These are phyloP conservation scores for Drepanosiphum platanoidis DNA, from an alignment of 2,888 invertebrate genomes.

Conservation along the genomic window DNA sequence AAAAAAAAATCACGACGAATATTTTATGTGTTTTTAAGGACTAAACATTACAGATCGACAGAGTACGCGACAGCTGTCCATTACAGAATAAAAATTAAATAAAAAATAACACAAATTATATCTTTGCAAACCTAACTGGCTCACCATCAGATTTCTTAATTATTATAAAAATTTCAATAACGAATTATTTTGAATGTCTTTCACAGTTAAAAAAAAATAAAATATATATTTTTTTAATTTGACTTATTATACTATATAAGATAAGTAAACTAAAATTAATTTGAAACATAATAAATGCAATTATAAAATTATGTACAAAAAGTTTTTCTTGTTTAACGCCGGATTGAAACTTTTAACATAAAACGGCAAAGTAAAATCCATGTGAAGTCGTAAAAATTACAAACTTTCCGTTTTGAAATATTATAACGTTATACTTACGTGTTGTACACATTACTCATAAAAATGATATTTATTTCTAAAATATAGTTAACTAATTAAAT, in stretches of 20 bases:
- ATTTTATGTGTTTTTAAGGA: slow-evolving; percentile 7
- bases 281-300: slow-evolving; percentile 32
- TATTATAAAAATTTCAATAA: neutral
- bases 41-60: neutral
- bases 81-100: neutral
- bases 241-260: neutral
- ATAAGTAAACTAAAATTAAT: slow-evolving; percentile 43
- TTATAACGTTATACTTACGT: too few species aligned
- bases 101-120: slow-evolving; percentile 14
- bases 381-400: neutral
- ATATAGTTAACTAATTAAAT: too few species aligned
- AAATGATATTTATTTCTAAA: too few species aligned
- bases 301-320: slow-evolving; percentile 13
- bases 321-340: neutral
- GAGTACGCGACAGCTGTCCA: neutral
- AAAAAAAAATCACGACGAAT: neutral
- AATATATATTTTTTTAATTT: neutral
- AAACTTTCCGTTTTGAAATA: neutral
- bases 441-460: too few species aligned
- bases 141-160: slow-evolving; percentile 4
- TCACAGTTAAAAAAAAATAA: neutral
- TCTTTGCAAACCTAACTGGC: neutral
- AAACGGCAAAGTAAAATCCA: slow-evolving; percentile 6
- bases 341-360: neutral
- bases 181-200: slow-evolving; percentile 27